These are phyloP conservation scores for Atherix ibis DNA, from an alignment of 2,888 invertebrate genomes.

Conservation along the genomic window DNA sequence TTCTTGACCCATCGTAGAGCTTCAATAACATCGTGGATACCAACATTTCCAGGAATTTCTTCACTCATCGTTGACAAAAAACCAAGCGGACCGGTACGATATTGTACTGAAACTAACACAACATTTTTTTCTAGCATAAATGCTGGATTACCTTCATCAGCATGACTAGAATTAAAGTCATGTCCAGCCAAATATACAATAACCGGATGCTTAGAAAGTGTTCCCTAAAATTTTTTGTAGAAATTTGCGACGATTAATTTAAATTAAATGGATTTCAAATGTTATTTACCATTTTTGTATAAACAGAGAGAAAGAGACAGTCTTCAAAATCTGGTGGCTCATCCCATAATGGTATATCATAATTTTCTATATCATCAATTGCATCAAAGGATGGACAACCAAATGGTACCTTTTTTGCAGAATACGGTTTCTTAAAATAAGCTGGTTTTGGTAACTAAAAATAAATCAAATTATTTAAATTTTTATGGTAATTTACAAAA, in stretches of 20 bases:
- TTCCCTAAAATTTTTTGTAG: no score
- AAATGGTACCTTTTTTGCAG: no score
- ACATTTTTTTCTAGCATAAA: constrained; percentile 27
- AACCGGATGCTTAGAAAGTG: no score
- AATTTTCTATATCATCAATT: no score
- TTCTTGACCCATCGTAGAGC: constrained; percentile 31
- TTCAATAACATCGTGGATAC: constrained; percentile 29
- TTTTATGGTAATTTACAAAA: no score
- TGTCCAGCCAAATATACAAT: constrained; percentile 7
- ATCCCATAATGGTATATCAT: no score
- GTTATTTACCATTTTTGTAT: constrained; percentile 10
- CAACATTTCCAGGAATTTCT: constrained; percentile 33
- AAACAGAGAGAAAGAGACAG: constrained; percentile 11
- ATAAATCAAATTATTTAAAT: no score
- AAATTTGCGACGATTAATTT: no score
- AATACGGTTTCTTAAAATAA: no score
- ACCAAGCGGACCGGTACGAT: constrained; percentile 28
- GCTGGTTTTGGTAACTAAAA: no score
- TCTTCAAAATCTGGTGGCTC: constrained; percentile 9
- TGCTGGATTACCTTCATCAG: constrained; percentile 23
- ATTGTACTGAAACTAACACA: constrained; percentile 26
- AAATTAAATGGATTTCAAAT: no score
- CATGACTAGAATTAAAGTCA: constrained; percentile 4
- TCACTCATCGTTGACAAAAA: constrained; percentile 31
- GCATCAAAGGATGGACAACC: no score